These are phyloP conservation scores for Chrysopa pallens DNA, from an alignment of 1,140 invertebrate species.

Conservation along the genomic window DNA sequence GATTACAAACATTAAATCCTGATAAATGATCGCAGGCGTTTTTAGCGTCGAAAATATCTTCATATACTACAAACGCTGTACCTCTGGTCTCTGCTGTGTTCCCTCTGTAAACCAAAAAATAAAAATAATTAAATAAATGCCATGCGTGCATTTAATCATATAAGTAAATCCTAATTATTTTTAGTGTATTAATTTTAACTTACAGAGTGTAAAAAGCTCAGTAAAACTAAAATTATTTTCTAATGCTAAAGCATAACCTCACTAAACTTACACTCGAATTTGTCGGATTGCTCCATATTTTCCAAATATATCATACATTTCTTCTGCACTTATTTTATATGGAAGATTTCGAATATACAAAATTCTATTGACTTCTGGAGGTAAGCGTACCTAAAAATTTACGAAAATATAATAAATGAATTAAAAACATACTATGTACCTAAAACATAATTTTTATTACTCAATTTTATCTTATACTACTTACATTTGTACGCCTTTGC, in stretches of 20 bases:
- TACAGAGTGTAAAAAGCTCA: too few species aligned
- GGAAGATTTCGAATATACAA: slow-evolving; percentile 94
- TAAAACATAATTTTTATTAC: background rate
- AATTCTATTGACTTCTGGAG: slow-evolving; percentile 96
- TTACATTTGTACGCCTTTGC: slow-evolving; percentile 39
- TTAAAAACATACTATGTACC: too few species aligned
- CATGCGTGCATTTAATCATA: too few species aligned
- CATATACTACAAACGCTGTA: slow-evolving; percentile 98
- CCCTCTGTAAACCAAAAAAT: slow-evolving; percentile 44
- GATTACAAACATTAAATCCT: slow-evolving; percentile 97
- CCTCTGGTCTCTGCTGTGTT: slow-evolving; percentile 96
- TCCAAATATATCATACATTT: slow-evolving; percentile 99
- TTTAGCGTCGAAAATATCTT: slow-evolving; percentile 99
- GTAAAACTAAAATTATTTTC: too few species aligned
- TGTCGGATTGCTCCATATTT: slow-evolving; percentile 99
- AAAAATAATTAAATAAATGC: slow-evolving; percentile 4
- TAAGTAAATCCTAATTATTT: too few species aligned
- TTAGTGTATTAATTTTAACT: background rate
- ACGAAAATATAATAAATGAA: too few species aligned
- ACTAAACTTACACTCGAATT: slow-evolving; percentile 80
- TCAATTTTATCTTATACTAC: slow-evolving; percentile 9
- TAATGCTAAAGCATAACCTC: too few species aligned
- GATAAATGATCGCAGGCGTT: slow-evolving; percentile 99
- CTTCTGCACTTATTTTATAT: slow-evolving; percentile 99
- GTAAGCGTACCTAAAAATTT: slow-evolving; percentile 68